Evolutionary conservation across 2,888 invertebrate species (phyloP), one percentile per base, ranked within the genome.

Genomic region (Phaedon cochleariae): DNA sequence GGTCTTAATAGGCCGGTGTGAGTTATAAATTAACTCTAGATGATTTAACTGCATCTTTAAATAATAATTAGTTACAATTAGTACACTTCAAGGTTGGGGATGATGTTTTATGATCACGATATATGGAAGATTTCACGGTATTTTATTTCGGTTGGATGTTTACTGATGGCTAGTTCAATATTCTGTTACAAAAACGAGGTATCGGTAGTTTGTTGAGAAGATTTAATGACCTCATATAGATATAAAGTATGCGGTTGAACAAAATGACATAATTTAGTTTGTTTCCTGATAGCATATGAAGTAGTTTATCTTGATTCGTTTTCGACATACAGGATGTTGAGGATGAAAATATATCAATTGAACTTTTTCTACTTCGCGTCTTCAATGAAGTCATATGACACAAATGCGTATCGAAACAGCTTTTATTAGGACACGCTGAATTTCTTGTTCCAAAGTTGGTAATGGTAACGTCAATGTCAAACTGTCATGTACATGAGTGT

Each of bases 1-100:
- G 54, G 53, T 59, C 46, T 60, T 65, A 68, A 63, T 63, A 41
- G 61, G 59, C 68, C 58, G 59, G 53, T 63, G 22, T 41, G 12
- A 31, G 57, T 52, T 48, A 69, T 69, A 69, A 69, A 69, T 69
- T 62, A 69, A 17, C 31, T 9, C 17, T 26, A 52, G 54, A 69
- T 67, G 66, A 65, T 61, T 67, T 63, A 63, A 67, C 49, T n/a
- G 49, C 60, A 60, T 61, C 62, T 65, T 65, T 65, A 63, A 60
- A 65, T 63, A 61, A 59, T 64, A 69, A 69, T 67, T 69, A 65
- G 55, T 67, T 57, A 59, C 63, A 66, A 69, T 69, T 69, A 69
- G 65, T 65, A 54, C 46, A 55, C 62, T 57, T 67, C 60, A 58
- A 63, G 49, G 60, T 61, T 59, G 37, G 31, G 62, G 62, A 34